These are phyloP conservation scores for Smittia sp. DNA, from an alignment of 2,888 invertebrate genomes.

Conservation along the genomic window DNA sequence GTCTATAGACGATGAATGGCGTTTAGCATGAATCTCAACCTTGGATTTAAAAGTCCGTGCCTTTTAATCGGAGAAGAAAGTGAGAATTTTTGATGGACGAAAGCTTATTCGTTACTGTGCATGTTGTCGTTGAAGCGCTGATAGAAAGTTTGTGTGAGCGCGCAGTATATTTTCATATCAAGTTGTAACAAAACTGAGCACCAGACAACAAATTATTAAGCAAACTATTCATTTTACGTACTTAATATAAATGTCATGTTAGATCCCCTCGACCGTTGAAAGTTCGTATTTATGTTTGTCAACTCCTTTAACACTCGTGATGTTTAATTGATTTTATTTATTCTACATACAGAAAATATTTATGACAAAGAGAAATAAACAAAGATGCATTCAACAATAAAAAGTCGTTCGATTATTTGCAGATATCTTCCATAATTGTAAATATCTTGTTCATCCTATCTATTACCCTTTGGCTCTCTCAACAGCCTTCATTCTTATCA, in stretches of 20 bases:
- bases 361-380: neutral
- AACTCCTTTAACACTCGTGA: neutral
- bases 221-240: too few relatives aligned
- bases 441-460: too few relatives aligned
- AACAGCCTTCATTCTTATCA: too few relatives aligned
- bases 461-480: too few relatives aligned
- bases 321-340: slow-evolving; percentile 5
- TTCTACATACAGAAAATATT: neutral
- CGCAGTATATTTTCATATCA: slow-evolving; percentile 5
- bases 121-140: neutral
- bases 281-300: neutral
- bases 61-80: neutral
- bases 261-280: too few relatives aligned
- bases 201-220: slow-evolving; percentile 2
- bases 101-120: too few relatives aligned
- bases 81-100: too few relatives aligned
- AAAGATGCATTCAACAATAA: neutral
- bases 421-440: too few relatives aligned
- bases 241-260: too few relatives aligned
- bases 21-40: neutral
- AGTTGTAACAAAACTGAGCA: neutral
- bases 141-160: neutral
- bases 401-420: neutral
- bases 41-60: neutral
- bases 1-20: neutral